Evolutionary conservation across 2,888 invertebrate genomes (phyloP).

Genomic region (Tridacna gigas): DNA sequence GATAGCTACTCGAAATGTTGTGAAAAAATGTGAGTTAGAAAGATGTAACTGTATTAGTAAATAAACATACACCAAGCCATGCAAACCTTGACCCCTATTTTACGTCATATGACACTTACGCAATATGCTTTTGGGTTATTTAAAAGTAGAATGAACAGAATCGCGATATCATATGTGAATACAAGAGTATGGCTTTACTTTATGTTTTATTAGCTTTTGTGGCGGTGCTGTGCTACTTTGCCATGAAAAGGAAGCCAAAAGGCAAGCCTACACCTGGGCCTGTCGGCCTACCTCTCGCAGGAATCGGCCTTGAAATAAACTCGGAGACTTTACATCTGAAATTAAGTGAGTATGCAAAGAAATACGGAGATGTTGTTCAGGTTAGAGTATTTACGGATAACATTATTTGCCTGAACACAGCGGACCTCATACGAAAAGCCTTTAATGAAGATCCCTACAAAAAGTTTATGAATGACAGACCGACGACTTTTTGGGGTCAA

Average conservation of each 20-base stretch:
- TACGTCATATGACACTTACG: too few relatives aligned
- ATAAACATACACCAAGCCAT: too few relatives aligned
- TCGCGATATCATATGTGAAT: too few relatives aligned
- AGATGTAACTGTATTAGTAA: too few relatives aligned
- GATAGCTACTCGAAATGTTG: too few relatives aligned
- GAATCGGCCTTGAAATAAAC: constrained; percentile 18
- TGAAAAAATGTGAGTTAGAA: too few relatives aligned
- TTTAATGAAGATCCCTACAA: constrained; percentile 33
- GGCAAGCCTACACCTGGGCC: constrained; percentile 38
- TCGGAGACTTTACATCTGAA: constrained; percentile 22
- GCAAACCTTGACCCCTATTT: too few relatives aligned
- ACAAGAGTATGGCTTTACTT: neutral
- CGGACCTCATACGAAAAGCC: constrained; percentile 25
- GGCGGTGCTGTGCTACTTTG: neutral
- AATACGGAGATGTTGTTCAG: constrained; percentile 38
- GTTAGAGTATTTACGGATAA: constrained; percentile 26
- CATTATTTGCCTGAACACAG: constrained; percentile 33
- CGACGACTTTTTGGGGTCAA: constrained; percentile 32
- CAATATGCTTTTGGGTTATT: too few relatives aligned
- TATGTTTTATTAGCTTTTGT: neutral
- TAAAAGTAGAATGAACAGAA: too few relatives aligned
- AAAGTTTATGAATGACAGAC: constrained; percentile 31
- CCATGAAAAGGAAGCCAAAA: neutral
- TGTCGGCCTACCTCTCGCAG: constrained; percentile 36
- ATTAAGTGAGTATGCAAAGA: constrained; percentile 21